Evolutionary conservation across 2,797 vertebrate genomes (phyloP).

Genomic region (Halcyon leucocephala): DNA sequence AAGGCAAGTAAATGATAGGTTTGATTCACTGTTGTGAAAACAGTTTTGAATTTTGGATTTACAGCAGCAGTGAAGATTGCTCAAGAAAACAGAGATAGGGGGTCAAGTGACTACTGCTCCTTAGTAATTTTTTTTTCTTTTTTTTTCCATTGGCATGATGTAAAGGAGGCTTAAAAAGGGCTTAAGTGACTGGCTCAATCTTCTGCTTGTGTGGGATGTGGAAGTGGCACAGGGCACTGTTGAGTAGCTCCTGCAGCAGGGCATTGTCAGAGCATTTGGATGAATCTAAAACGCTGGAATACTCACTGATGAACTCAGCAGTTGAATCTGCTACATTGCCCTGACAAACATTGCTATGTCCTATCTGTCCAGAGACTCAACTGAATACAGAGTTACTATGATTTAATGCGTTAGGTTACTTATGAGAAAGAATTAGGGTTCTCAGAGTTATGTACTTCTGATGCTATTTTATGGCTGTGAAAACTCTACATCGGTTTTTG

Average conservation of each 20-base stretch:
- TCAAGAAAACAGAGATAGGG: neutral
- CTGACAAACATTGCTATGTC: neutral
- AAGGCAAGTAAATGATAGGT: neutral
- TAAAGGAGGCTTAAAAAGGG: neutral
- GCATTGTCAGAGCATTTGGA: neutral
- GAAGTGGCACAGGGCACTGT: neutral
- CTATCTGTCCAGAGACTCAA: neutral
- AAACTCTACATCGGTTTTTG: neutral
- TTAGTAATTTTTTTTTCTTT: neutral
- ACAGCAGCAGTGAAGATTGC: neutral
- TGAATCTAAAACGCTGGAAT: neutral
- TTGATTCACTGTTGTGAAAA: neutral
- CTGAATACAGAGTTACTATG: neutral
- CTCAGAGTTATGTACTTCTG: accelerated
- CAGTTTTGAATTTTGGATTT: neutral
- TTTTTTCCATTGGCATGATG: neutral
- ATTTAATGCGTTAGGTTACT: neutral
- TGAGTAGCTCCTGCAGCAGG: neutral
- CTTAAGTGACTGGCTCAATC: neutral
- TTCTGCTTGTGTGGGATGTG: neutral
- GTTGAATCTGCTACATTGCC: neutral
- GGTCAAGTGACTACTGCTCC: neutral
- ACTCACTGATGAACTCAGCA: accelerated
- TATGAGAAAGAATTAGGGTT: neutral
- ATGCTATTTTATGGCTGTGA: neutral